Conservation (phyloP, 2,888 invertebrate species). For the Meghimatium bilineatum region DNA sequence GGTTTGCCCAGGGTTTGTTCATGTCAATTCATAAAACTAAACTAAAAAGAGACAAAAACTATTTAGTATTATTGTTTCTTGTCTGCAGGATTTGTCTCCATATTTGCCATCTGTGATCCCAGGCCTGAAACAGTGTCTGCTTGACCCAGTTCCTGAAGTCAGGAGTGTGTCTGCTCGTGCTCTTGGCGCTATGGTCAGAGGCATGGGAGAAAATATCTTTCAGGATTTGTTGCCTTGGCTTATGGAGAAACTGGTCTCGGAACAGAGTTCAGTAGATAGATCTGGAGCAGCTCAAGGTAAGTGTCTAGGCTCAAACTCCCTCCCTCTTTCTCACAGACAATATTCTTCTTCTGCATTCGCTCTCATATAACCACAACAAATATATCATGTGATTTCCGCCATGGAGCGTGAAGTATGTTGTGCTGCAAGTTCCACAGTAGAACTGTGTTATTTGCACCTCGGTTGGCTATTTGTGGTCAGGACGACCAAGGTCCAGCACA, state of each 20-base stretch:
- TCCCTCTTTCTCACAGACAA: background rate
- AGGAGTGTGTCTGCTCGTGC: slow-evolving; percentile 96
- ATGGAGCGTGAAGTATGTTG: too few relatives aligned
- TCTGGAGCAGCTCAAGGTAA: slow-evolving; percentile 77
- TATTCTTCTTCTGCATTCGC: background rate
- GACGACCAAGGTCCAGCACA: too few relatives aligned
- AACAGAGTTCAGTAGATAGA: slow-evolving; percentile 90
- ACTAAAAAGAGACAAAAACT: too few relatives aligned
- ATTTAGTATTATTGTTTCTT: background rate
- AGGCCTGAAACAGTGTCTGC: slow-evolving; percentile 93
- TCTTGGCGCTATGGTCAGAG: slow-evolving; percentile 95
- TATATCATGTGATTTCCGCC: too few relatives aligned
- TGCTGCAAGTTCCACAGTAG: too few relatives aligned
- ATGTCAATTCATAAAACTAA: too few relatives aligned
- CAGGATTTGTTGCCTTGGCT: slow-evolving; percentile 98
- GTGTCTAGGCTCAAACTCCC: background rate
- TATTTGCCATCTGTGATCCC: slow-evolving; percentile 97
- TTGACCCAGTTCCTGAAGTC: slow-evolving; percentile 99
- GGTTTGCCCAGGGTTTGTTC: too few relatives aligned
- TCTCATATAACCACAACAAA: too few relatives aligned
- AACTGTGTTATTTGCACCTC: too few relatives aligned
- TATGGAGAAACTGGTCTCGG: slow-evolving; percentile 97
- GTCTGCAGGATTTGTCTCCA: slow-evolving; percentile 87
- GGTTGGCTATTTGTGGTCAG: too few relatives aligned
- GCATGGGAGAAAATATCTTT: slow-evolving; percentile 95